Base-by-base conservation (phyloP, 2,113 vertebrate genomes). In the Eudyptes chrysolophus region DNA sequence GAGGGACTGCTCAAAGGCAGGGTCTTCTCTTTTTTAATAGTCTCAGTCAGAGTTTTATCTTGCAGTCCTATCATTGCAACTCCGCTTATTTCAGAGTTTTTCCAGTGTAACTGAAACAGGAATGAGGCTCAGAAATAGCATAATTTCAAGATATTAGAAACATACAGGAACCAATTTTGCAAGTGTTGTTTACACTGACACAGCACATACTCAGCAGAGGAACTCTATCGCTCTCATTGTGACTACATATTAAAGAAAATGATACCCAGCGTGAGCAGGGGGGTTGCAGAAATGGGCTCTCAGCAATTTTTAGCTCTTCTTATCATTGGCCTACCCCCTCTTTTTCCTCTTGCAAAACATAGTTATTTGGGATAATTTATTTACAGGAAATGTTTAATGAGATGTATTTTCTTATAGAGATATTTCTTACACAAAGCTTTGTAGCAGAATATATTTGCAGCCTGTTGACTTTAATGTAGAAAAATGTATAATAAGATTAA, bases 381-480 rank as follows among this genome's bases (percentile, higher is more conserved):
- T 98, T 98, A 98, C 98, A 98, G 98, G 98, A 98, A 98, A 97
- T 98, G 97, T 98, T 98, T 98, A 98, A 98, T 98, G 97, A 98
- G 98, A 98, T 98, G 98, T 98, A 98, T 98, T 98, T 98, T 98
- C 98, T 98, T 98, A 98, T 98, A 98, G 96, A 98, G 97, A 98
- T 98, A 97, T 98, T 98, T 98, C 98, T 97, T 98, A 98, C 98
- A 98, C 95, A 98, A 98, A 98, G 97, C 98, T 98, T 98, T 98
- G 97, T 98, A 98, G 98, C 97, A 98, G 96, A 98, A 98, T 98
- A 98, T 98, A 98, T 98, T 98, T 98, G 97, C 97, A 98, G 96
- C 97, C 94, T 97, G 82, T 96, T 97, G 94, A 98, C 96, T 98
- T 97, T 97, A 98, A 98, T 98, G 98, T 98, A 98, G 98, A 97